Evolutionary conservation across 2,888 invertebrate species (phyloP).

Genomic region (Rhaphigaster nebulosa): DNA sequence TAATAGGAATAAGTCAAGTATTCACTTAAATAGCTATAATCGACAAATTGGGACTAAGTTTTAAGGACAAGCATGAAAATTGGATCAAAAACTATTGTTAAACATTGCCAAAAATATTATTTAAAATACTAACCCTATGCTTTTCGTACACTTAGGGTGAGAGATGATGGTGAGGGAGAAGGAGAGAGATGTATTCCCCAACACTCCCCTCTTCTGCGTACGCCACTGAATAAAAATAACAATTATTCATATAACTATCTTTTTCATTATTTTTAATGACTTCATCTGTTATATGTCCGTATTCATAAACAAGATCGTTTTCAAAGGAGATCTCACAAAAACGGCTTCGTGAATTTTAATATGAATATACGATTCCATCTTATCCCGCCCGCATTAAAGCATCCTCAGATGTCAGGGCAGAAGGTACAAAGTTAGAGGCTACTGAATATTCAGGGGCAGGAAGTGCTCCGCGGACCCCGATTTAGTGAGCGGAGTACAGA

Average conservation of each 20-base stretch:
- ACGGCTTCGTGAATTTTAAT: background rate
- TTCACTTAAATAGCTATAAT: too few species aligned
- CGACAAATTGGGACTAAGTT: too few species aligned
- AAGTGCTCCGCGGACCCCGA: constrained; percentile 20
- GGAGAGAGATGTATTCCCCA: too few species aligned
- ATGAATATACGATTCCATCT: constrained; percentile 12
- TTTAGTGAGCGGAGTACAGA: constrained; percentile 7
- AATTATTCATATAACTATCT: background rate
- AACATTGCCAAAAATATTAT: too few species aligned
- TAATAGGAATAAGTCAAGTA: too few species aligned
- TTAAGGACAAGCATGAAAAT: too few species aligned
- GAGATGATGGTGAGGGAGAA: too few species aligned
- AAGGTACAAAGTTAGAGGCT: constrained; percentile 19
- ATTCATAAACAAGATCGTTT: background rate
- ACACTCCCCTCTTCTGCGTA: too few species aligned
- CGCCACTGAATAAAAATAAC: too few species aligned
- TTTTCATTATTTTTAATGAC: background rate
- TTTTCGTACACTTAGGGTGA: too few species aligned
- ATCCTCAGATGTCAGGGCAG: background rate
- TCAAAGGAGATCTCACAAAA: background rate
- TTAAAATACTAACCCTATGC: too few species aligned
- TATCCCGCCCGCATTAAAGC: background rate
- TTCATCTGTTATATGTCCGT: background rate
- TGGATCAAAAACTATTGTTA: too few species aligned
- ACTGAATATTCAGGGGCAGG: constrained; percentile 36